phyloP scores from a whole-genome alignment of 2,113 vertebrate genomes.

The Neolamprologus modestus region DNA sequence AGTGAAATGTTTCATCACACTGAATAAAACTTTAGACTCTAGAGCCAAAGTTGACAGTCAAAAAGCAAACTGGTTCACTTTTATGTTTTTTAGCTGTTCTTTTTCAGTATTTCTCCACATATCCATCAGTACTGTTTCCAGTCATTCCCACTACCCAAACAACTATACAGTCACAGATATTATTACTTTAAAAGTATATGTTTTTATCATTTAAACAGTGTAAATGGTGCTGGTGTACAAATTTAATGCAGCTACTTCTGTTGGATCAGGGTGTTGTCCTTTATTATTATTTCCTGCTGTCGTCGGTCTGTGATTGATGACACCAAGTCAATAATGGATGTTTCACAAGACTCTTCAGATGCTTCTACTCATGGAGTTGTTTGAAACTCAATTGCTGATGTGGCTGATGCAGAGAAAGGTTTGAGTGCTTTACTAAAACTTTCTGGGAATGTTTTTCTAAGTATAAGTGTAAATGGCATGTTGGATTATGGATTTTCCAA shows the following conservation, averaged over 20 bases:
- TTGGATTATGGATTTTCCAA: background rate
- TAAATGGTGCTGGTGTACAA: background rate
- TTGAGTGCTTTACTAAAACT: background rate
- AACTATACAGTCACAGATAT: background rate
- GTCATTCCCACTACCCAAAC: background rate
- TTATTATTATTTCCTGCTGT: background rate
- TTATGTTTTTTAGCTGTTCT: background rate
- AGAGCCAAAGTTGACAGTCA: background rate
- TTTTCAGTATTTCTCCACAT: background rate
- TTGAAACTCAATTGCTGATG: background rate
- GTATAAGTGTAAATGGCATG: background rate
- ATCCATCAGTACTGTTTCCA: background rate
- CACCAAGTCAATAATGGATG: background rate
- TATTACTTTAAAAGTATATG: background rate
- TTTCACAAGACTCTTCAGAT: background rate
- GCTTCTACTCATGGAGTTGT: background rate
- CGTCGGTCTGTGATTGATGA: background rate
- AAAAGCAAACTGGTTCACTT: background rate
- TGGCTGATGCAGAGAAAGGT: background rate
- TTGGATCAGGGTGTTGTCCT: background rate
- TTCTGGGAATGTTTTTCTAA: background rate
- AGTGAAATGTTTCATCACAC: background rate
- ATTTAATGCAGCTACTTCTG: background rate
- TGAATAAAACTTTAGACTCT: background rate
- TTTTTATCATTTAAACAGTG: background rate